These are phyloP conservation scores for Menidia menidia DNA, from an alignment of 2,797 vertebrate species.

Conservation along the genomic window DNA sequence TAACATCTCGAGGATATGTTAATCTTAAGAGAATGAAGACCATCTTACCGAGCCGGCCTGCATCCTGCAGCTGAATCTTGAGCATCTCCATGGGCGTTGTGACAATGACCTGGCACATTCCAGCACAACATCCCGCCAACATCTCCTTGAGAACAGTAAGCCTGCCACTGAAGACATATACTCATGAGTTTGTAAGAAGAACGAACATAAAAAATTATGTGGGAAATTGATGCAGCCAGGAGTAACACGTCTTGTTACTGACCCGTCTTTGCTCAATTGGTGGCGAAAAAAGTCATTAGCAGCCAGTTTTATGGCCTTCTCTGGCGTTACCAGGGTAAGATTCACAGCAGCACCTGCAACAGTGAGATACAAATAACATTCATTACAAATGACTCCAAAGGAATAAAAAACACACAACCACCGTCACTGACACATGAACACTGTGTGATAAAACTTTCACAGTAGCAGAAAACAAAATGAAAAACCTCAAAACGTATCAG, in stretches of 20 bases:
- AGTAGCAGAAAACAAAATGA: neutral
- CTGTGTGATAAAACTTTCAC: neutral
- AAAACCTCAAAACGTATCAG: neutral
- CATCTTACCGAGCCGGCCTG: conserved; percentile 83
- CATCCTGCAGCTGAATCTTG: conserved; percentile 89
- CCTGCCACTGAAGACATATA: conserved; percentile 63
- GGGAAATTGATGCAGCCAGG: neutral
- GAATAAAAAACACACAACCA: neutral
- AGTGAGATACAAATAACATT: neutral
- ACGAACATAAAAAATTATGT: no score
- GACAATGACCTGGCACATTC: conserved; percentile 86
- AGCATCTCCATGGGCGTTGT: conserved; percentile 91
- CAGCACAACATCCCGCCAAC: conserved; percentile 87
- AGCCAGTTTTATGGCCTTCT: conserved; percentile 89
- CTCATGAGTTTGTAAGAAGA: conserved; percentile 2
- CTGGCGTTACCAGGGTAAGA: conserved; percentile 86
- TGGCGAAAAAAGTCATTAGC: conserved; percentile 88
- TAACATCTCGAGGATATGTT: neutral
- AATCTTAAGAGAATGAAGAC: neutral
- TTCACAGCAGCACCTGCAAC: conserved; percentile 85
- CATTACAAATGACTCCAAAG: neutral
- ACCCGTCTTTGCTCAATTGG: conserved; percentile 84
- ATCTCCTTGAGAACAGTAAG: conserved; percentile 86
- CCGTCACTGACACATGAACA: neutral
- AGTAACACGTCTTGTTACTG: conserved; percentile 34